Evolutionary conservation across 1,140 invertebrate species (phyloP), one percentile per base, ranked within the genome.

Genomic region (Caenorhabditis latens): DNA sequence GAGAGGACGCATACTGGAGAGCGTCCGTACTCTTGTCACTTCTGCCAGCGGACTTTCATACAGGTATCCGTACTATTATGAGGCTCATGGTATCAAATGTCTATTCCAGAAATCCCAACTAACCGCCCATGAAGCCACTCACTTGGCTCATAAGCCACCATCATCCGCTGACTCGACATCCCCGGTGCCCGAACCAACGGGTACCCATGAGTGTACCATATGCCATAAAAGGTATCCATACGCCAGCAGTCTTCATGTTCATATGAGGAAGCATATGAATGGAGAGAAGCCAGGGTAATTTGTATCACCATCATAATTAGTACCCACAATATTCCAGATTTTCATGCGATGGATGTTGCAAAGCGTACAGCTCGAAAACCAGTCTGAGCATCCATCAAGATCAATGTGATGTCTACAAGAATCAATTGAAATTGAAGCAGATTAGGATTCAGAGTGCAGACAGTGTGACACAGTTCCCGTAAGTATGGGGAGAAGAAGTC

Each of bases 281-380:
- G 91, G 96, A 97, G 91, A 94, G 95, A 88, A 96, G 96, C 42
- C 67, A 79, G 19, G 40, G 2, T 96, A 96, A 92, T 94, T 94
- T 43, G 96, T 95, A 95, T 19, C 55, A 42, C 21, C n/a, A 61
- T 5, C 19, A 8, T 58, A 21, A n/a, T 21, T n/a, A 21, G n/a
- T n/a, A n/a, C n/a, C 8, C 2, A 3, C 21, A 0, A 58, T 53
- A 55, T 50, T 90, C 53, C 58, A 90, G 90, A 82, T 90, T 88
- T 65, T 87, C 88, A 58, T 92, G 91, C 85, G 85, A 87, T 13
- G 90, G 86, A 7, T 92, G 91, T 84, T 89, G 87, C n/a, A 90
- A 91, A 55, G 63, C 89, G 43, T 92, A 91, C 87, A 91, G 89
- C 1, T 91, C 93, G 83, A 92, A 93, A 67, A 89, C 91, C n/a